A percentile compares a stretch with the other conserved stretches of the same genome.
Evolutionary conservation across 2,888 invertebrate species (phyloP).

Genomic region (Parascotia fuliginaria): DNA sequence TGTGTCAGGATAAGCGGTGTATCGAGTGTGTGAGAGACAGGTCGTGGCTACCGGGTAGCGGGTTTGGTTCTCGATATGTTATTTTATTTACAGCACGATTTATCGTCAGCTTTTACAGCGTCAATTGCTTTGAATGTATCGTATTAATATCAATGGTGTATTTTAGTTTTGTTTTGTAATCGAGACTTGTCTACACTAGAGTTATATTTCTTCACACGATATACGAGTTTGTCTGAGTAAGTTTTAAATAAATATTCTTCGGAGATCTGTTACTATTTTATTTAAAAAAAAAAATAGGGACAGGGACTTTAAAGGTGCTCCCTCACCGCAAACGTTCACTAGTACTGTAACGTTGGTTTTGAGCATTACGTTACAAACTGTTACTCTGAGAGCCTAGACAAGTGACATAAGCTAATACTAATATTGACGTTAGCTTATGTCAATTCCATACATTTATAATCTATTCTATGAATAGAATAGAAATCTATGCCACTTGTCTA

Average conservation of each 20-base stretch:
- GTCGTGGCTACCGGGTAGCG: constrained; percentile 65
- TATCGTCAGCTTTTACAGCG: constrained; percentile 61
- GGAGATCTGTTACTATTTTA: background rate
- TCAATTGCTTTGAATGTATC: constrained; percentile 58
- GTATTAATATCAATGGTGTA: constrained; percentile 53
- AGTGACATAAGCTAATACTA: too few species aligned
- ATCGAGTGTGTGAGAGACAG: constrained; percentile 61
- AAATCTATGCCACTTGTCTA: too few species aligned
- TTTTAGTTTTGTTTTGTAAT: constrained; percentile 43
- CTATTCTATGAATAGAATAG: too few species aligned
- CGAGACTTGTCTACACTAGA: constrained; percentile 22
- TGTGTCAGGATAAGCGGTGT: constrained; percentile 57
- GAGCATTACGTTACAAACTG: too few species aligned
- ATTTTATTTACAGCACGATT: constrained; percentile 55
- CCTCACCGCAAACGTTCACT: too few species aligned
- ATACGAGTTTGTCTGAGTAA: background rate
- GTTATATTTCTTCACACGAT: constrained; percentile 8
- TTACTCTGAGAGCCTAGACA: too few species aligned
- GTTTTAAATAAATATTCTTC: background rate
- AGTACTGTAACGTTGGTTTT: too few species aligned
- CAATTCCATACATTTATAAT: too few species aligned
- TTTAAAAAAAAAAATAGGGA: too few species aligned
- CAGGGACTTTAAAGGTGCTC: too few species aligned
- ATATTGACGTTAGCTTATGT: too few species aligned
- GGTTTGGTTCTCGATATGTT: constrained; percentile 56